Conservation (phyloP, 1,140 invertebrate species). For the Diabrotica undecimpunctata region DNA sequence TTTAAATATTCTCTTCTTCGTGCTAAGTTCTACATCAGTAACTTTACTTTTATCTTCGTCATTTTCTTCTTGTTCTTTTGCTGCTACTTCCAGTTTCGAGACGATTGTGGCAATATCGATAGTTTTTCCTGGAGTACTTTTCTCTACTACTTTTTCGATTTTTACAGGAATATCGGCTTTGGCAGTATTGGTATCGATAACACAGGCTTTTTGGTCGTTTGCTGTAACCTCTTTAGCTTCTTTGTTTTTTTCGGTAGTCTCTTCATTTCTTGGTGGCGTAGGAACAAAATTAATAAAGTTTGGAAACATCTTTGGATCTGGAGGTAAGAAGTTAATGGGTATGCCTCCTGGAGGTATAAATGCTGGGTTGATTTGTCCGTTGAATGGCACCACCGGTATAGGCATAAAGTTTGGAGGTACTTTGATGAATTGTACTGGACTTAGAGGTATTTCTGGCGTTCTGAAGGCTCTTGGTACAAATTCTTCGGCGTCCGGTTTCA, state of each 20-base stretch:
- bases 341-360: conserved; percentile 39
- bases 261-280: background rate
- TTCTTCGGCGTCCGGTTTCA: conserved; percentile 47
- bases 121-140: conserved; percentile 14
- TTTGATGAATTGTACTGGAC: conserved; percentile 34
- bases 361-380: conserved; percentile 28
- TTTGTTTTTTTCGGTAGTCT: conserved; percentile 12
- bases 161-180: background rate
- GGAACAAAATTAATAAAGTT: conserved; percentile 27
- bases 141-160: conserved; percentile 10
- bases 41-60: conserved; percentile 13
- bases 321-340: conserved; percentile 38
- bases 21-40: background rate
- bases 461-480: conserved; percentile 41
- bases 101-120: conserved; percentile 46
- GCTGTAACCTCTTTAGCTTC: conserved; percentile 8
- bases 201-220: conserved; percentile 19
- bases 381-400: conserved; percentile 32
- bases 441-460: conserved; percentile 21
- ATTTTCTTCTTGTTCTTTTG: conserved; percentile 37
- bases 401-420: conserved; percentile 39
- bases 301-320: conserved; percentile 21
- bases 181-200: conserved; percentile 4
- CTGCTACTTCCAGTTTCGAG: conserved; percentile 45
- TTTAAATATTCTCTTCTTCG: conserved; percentile 3